Base-by-base conservation (phyloP, 1,140 invertebrate genomes). In the Atta cephalotes region DNA sequence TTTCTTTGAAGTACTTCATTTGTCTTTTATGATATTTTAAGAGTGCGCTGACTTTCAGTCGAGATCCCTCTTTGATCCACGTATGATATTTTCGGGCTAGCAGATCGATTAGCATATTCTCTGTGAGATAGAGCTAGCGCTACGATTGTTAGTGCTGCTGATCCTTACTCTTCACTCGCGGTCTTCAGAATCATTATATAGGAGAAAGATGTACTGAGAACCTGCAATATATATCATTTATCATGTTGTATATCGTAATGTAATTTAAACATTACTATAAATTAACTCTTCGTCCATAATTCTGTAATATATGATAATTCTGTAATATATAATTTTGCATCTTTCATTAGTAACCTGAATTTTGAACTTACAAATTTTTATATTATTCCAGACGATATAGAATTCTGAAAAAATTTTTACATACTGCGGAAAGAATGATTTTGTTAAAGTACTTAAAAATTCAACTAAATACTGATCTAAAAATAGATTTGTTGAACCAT, bases 171-270 rank as follows among this genome's bases (percentile, higher is more conserved):
- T 10, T 85, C 89, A n/a, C 62, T 88, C 60, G 21, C 9, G 0
- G 74, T 31, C 53, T 76, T 63, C 16, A 94, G 86, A 2, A 93
- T 85, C 16, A 92, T 93, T 35, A 94, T 91, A 78, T 93, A 94
- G 14, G 92, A 92, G 62, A 93, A 94, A 25, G 92, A 93, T 12
- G 92, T 90, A 39, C 92, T 92, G 16, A 94, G 85, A 62, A 94
- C 92, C 92, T 94, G 82, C 4, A 58, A 76, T 68, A 70, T n/a
- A n/a, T 56, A n/a, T 56, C 6, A 9, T 68, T 35, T 56, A 49
- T 60, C 1, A 28, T 35, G 31, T 39, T 6, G 9, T 51, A 12
- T 49, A 45, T 68, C 10, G 10, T 21, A 68, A 68, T 0, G 35
- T 21, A 45, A 4, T 4, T 1, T 39, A 39, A 39, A 35, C 18